Conservation (phyloP, 2,113 vertebrate species). For the Ia io region DNA sequence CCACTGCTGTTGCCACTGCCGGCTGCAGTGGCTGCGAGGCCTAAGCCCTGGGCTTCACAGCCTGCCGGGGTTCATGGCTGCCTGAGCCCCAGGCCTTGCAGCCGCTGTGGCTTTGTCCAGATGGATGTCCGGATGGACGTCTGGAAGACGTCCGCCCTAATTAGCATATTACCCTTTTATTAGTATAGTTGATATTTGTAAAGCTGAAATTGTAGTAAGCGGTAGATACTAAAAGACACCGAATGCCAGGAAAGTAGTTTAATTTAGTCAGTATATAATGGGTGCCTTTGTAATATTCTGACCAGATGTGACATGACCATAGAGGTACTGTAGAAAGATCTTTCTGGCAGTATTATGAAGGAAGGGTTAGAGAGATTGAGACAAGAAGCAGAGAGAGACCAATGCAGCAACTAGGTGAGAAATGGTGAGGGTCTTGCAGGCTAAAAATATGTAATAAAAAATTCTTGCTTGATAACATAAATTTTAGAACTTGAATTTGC, state of each 20-base stretch:
- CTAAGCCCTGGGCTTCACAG: too few relatives aligned
- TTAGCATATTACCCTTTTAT: too few relatives aligned
- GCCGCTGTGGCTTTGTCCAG: too few relatives aligned
- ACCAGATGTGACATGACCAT: background rate
- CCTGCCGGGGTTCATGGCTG: too few relatives aligned
- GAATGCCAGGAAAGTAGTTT: background rate
- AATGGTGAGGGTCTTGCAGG: background rate
- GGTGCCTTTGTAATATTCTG: background rate
- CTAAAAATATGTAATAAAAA: background rate
- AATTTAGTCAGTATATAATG: background rate
- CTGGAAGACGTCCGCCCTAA: too few relatives aligned
- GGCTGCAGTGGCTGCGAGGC: too few relatives aligned
- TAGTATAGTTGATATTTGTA: too few relatives aligned
- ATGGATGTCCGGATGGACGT: too few relatives aligned
- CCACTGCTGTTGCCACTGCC: too few relatives aligned
- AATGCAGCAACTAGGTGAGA: background rate
- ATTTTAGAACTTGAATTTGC: conserved; percentile 31
- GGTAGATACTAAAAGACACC: background rate
- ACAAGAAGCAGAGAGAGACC: background rate
- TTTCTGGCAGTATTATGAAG: background rate
- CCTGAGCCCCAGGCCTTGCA: too few relatives aligned
- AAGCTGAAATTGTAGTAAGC: background rate
- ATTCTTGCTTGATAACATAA: background rate
- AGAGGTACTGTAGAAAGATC: background rate
- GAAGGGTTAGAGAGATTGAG: background rate